phyloP scores from a whole-genome alignment of 2,888 invertebrate species.

The Desoria tigrina region DNA sequence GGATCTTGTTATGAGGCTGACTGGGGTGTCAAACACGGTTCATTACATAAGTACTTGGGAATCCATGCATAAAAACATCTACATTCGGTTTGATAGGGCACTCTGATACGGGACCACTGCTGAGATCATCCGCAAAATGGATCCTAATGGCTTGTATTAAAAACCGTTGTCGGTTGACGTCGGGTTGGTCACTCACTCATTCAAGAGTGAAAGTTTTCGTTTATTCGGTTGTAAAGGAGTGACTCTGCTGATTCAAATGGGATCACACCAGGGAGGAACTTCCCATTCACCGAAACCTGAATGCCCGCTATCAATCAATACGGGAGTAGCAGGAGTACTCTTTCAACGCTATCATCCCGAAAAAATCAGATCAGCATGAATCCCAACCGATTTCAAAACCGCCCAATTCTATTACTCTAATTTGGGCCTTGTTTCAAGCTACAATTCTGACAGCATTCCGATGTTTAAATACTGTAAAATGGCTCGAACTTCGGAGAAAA shows the following conservation, averaged over 20 bases:
- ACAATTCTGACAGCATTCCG: too few relatives aligned
- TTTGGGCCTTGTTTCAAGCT: too few relatives aligned
- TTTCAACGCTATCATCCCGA: too few relatives aligned
- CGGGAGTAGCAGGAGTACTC: too few relatives aligned
- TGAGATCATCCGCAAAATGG: conserved; percentile 1
- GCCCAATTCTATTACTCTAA: too few relatives aligned
- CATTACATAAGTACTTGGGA: conserved; percentile 11
- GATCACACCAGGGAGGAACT: background rate
- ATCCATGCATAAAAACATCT: conserved; percentile 11
- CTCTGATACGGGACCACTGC: background rate
- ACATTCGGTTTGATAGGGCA: background rate
- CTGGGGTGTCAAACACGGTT: conserved; percentile 25
- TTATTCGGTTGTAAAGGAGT: conserved; percentile 13
- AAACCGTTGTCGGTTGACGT: background rate
- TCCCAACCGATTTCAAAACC: too few relatives aligned
- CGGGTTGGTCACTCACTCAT: conserved; percentile 7
- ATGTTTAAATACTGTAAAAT: too few relatives aligned
- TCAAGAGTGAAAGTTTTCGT: conserved; percentile 12
- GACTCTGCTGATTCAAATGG: conserved; percentile 7
- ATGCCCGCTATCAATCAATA: too few relatives aligned
- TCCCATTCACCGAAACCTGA: background rate
- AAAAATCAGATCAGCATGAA: too few relatives aligned
- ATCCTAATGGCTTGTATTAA: conserved; percentile 2
- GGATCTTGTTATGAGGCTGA: conserved; percentile 23
- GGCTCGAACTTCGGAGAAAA: too few relatives aligned